Evolutionary conservation across 1,140 invertebrate species (phyloP).

Genomic region (Aplysia californica): DNA sequence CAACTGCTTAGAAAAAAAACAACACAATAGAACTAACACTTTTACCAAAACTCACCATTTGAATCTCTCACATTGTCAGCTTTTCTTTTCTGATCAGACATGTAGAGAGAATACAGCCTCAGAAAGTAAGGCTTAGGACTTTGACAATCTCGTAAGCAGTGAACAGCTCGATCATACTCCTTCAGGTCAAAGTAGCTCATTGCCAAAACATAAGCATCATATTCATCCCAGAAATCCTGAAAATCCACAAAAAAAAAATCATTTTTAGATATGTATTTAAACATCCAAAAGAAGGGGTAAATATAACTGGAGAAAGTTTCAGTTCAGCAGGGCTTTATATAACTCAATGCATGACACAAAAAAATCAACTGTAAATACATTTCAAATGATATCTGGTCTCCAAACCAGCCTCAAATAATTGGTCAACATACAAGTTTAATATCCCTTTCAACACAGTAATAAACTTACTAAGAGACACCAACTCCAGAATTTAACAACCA

Average conservation of each 20-base stretch:
- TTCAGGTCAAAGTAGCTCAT: conserved; percentile 92
- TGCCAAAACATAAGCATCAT: conserved; percentile 79
- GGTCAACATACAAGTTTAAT: too few relatives aligned
- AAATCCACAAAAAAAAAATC: conserved; percentile 22
- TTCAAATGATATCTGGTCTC: too few relatives aligned
- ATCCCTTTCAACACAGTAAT: too few relatives aligned
- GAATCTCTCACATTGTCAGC: conserved; percentile 85
- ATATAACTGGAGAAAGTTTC: neutral
- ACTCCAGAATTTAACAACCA: too few relatives aligned
- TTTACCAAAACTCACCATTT: conserved; percentile 73
- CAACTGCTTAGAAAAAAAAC: too few relatives aligned
- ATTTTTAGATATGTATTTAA: neutral
- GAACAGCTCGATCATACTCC: conserved; percentile 91
- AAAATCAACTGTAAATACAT: too few relatives aligned
- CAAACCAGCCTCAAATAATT: too few relatives aligned
- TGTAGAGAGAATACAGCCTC: conserved; percentile 85
- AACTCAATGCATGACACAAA: too few relatives aligned
- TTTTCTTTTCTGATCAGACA: conserved; percentile 88
- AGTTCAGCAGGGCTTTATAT: neutral
- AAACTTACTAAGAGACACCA: too few relatives aligned
- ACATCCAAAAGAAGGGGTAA: neutral
- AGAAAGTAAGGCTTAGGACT: conserved; percentile 81
- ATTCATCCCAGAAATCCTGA: conserved; percentile 71
- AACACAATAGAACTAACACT: too few relatives aligned
- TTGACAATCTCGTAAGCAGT: conserved; percentile 80